Conservation (phyloP, 1,140 invertebrate species). For the Maconellicoccus hirsutus region DNA sequence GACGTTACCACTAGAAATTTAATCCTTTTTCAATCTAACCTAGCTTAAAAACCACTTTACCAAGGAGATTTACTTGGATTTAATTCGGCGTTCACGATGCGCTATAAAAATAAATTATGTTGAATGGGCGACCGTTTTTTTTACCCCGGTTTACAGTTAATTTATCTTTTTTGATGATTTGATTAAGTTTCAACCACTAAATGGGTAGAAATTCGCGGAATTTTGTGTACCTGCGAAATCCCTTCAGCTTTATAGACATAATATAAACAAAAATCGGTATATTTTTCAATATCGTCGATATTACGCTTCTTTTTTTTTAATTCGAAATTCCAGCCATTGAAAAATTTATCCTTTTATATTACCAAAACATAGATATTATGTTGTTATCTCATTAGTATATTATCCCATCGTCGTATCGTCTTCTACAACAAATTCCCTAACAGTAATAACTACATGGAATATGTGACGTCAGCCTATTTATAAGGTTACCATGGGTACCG, state of each 20-base stretch:
- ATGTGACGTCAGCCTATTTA: slow-evolving; percentile 3
- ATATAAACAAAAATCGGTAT: no score
- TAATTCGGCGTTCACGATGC: not conserved
- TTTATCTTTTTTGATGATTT: not conserved
- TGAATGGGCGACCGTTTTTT: not conserved
- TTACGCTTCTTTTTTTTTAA: no score
- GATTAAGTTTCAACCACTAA: not conserved
- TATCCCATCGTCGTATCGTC: not conserved
- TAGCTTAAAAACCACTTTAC: not conserved
- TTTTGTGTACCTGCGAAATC: no score
- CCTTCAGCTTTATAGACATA: no score
- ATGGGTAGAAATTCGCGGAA: no score
- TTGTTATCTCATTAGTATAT: not conserved
- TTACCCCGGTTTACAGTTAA: not conserved
- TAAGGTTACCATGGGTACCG: slow-evolving; percentile 7
- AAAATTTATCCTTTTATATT: not conserved
- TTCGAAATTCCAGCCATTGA: no score
- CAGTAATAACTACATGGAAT: not conserved
- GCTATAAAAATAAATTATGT: not conserved
- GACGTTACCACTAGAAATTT: not conserved
- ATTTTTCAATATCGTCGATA: no score
- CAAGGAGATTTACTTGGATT: not conserved
- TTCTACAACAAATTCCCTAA: not conserved
- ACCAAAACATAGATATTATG: not conserved
- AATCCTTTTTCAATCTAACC: not conserved